phyloP scores from a whole-genome alignment of 2,888 invertebrate genomes.

The Campoletis raptor region DNA sequence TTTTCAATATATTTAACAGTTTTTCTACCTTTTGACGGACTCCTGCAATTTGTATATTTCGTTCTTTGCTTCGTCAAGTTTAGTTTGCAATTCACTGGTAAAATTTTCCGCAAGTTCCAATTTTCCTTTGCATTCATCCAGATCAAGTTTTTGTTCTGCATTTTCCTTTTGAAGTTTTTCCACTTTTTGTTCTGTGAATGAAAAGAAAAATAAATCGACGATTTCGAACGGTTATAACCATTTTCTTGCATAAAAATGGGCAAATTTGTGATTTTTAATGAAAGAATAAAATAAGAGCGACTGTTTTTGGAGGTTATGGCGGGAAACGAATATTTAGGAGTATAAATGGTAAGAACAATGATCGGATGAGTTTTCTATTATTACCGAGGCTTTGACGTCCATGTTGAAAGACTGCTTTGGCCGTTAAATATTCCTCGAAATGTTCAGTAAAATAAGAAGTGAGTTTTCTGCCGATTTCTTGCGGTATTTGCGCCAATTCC shows the following conservation, averaged over 20 bases:
- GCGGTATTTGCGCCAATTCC: conserved; percentile 87
- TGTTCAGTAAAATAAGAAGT: conserved; percentile 87
- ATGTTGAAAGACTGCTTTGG: conserved; percentile 91
- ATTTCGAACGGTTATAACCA: not conserved
- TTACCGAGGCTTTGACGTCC: conserved; percentile 88
- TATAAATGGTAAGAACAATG: not conserved
- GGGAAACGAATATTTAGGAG: conserved; percentile 10
- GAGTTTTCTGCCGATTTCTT: conserved; percentile 87
- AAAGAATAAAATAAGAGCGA: not conserved
- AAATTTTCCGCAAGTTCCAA: conserved; percentile 88
- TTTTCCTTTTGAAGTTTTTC: conserved; percentile 86
- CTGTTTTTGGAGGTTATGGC: conserved; percentile 55
- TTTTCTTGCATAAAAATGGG: not conserved
- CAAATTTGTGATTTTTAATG: not conserved
- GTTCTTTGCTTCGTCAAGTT: conserved; percentile 87
- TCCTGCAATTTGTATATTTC: conserved; percentile 89
- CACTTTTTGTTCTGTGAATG: conserved; percentile 86
- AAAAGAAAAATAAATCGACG: not conserved
- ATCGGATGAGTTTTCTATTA: conserved; percentile 9
- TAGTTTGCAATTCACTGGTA: conserved; percentile 88
- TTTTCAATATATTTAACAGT: not conserved
- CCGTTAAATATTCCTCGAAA: conserved; percentile 90
- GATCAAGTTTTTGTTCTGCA: conserved; percentile 87
- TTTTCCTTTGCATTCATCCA: conserved; percentile 88
- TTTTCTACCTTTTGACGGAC: conserved; percentile 86